Percentiles rank a stretch among this genome's conserved stretches.
phyloP scores from a whole-genome alignment of 2,888 invertebrate species.

The Synanthedon vespiformis region DNA sequence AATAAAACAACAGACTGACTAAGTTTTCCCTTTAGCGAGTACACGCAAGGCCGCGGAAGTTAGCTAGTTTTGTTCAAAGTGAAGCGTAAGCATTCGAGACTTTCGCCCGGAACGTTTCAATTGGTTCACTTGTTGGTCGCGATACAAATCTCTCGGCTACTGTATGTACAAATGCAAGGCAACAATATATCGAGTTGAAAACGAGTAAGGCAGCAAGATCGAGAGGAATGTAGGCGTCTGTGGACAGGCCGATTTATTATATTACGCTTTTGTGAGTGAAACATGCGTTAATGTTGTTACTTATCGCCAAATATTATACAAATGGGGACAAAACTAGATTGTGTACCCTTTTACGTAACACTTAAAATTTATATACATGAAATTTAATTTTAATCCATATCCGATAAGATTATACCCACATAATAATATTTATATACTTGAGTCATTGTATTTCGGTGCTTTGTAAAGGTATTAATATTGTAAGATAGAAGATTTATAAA shows the following conservation, averaged over 20 bases:
- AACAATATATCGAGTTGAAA: not conserved
- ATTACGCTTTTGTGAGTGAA: conserved; percentile 3
- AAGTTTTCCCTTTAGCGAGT: too few species aligned
- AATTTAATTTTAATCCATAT: too few species aligned
- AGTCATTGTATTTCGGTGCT: too few species aligned
- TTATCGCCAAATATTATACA: not conserved
- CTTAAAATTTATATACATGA: too few species aligned
- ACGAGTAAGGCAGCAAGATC: not conserved
- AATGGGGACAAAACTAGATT: not conserved
- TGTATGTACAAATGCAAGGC: not conserved
- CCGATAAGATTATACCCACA: too few species aligned
- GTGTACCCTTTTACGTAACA: too few species aligned
- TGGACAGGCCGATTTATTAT: conserved; percentile 15
- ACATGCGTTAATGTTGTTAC: conserved; percentile 5
- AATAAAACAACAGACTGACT: too few species aligned
- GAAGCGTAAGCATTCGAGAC: not conserved
- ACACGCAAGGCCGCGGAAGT: too few species aligned
- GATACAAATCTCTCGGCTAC: not conserved
- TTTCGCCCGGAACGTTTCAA: not conserved
- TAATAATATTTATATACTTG: too few species aligned
- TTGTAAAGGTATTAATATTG: too few species aligned
- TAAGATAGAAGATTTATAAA: too few species aligned
- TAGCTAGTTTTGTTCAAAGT: too few species aligned
- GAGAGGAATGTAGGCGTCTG: conserved; percentile 13
- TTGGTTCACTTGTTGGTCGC: not conserved